These are phyloP conservation scores for Piscicola geometra DNA, from an alignment of 2,888 invertebrate species.

Conservation along the genomic window DNA sequence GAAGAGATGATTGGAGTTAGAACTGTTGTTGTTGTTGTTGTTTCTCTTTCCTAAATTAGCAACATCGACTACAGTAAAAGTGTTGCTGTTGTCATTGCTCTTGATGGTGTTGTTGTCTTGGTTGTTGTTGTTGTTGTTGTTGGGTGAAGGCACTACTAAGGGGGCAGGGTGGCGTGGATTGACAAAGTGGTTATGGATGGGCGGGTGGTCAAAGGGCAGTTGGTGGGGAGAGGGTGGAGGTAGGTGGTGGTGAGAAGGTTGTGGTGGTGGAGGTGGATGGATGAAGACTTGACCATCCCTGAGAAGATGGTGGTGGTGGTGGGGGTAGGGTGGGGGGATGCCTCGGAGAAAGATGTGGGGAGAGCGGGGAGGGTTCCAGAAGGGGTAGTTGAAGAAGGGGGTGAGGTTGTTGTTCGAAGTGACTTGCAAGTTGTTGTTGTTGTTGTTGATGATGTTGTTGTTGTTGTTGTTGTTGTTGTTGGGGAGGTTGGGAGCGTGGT, in stretches of 20 bases:
- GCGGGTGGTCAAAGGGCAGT: background rate
- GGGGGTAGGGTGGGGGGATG: background rate
- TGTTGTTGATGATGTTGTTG: background rate
- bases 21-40: background rate
- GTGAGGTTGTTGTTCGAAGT: background rate
- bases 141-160: background rate
- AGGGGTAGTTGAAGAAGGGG: background rate
- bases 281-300: background rate
- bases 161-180: background rate
- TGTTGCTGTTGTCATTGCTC: background rate
- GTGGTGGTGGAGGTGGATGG: background rate
- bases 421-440: background rate
- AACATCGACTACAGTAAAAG: constrained; percentile 1
- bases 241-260: no score
- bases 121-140: constrained; percentile 8
- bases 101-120: background rate
- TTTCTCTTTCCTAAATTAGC: background rate
- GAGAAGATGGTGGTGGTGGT: background rate
- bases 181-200: background rate
- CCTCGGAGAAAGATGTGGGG: background rate
- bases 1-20: background rate
- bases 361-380: background rate
- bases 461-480: background rate
- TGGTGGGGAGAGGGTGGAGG: background rate
- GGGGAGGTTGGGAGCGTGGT: background rate